A percentile compares a stretch with the other conserved stretches of the same genome.
Conservation (phyloP, 2,113 vertebrate genomes). For the Clinocottus analis region DNA sequence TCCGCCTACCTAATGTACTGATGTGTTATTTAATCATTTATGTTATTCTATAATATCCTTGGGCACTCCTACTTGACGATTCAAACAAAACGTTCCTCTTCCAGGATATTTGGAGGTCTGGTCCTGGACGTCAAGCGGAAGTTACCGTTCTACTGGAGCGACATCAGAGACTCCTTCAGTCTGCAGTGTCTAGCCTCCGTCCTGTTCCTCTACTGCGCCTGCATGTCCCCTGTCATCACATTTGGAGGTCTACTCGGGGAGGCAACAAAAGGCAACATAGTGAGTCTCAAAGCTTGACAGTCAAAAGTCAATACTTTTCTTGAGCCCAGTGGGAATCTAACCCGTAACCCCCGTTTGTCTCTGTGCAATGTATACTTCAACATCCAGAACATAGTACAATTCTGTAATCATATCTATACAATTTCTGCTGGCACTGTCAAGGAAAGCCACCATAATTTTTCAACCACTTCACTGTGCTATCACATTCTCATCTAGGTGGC, state of each 20-base stretch:
- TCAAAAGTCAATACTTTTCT: slow-evolving; percentile 15
- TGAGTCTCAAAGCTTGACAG: slow-evolving; percentile 80
- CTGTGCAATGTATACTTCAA: not conserved
- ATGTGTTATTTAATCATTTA: not conserved
- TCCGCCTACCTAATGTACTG: not conserved
- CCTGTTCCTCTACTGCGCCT: slow-evolving; percentile 98
- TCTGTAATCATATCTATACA: not conserved
- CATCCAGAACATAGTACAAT: not conserved
- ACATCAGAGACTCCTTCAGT: slow-evolving; percentile 90
- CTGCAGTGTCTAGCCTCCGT: slow-evolving; percentile 96
- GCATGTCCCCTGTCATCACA: slow-evolving; percentile 99
- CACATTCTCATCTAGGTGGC: not conserved
- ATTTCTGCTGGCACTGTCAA: not conserved
- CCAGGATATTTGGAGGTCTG: slow-evolving; percentile 90
- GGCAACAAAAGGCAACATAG: slow-evolving; percentile 93
- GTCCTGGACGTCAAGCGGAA: slow-evolving; percentile 92
- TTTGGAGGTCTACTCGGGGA: slow-evolving; percentile 97
- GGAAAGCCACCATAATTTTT: slow-evolving; percentile 1
- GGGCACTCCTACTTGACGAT: not conserved
- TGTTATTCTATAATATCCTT: not conserved
- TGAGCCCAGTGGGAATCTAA: not conserved
- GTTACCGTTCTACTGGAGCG: slow-evolving; percentile 94
- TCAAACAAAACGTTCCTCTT: not conserved
- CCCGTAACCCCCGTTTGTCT: no score
- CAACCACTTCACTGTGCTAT: not conserved